phyloP scores from a whole-genome alignment of 2,797 vertebrate genomes.

The Calcarius lapponicus region DNA sequence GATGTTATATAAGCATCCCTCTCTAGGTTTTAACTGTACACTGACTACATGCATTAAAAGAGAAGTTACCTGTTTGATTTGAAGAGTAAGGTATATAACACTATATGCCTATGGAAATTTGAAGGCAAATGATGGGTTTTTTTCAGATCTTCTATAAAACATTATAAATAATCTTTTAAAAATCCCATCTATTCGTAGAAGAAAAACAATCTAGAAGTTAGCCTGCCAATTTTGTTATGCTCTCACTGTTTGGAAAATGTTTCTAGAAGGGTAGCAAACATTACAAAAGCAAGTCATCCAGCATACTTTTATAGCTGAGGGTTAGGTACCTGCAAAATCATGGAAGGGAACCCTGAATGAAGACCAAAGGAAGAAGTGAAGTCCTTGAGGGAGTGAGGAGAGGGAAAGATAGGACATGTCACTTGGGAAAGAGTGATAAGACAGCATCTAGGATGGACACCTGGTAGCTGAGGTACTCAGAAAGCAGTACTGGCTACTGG shows the following conservation, averaged over 20 bases:
- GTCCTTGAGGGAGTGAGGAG: background rate
- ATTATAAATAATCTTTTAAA: background rate
- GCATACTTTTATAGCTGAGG: background rate
- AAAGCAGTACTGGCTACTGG: background rate
- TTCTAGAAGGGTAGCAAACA: background rate
- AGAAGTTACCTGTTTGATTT: background rate
- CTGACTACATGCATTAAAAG: background rate
- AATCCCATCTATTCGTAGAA: background rate
- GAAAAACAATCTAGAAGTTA: background rate
- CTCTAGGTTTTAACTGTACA: background rate
- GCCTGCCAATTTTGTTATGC: background rate
- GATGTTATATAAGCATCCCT: background rate
- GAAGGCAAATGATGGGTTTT: background rate
- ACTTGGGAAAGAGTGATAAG: background rate
- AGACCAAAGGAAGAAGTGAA: background rate
- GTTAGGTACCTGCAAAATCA: background rate
- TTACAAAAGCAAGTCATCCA: background rate
- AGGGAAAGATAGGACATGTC: background rate
- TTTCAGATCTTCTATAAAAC: background rate
- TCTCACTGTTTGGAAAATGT: background rate
- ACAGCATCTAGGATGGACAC: background rate
- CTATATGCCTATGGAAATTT: background rate
- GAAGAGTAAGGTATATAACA: background rate
- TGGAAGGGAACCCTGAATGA: background rate
- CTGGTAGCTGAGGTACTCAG: background rate